These are phyloP conservation scores for Diprion similis DNA, from an alignment of 1,140 invertebrate species.

Conservation along the genomic window DNA sequence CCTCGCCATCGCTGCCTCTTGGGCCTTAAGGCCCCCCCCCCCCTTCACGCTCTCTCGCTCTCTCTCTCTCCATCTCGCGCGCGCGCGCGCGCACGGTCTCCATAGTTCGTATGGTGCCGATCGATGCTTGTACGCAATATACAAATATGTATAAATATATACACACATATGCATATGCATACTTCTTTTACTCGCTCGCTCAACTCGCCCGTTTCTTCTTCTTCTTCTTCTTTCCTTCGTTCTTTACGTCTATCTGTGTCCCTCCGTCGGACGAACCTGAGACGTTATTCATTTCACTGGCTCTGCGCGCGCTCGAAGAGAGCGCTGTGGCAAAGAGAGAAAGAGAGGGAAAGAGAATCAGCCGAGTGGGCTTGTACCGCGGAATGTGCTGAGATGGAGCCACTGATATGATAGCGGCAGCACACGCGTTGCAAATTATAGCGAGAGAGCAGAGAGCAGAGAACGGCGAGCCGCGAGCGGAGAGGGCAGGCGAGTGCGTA, in stretches of 20 bases:
- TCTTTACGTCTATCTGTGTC: not conserved
- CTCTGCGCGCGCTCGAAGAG: slow-evolving; percentile 19
- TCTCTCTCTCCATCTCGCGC: slow-evolving; percentile 10
- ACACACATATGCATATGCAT: not conserved
- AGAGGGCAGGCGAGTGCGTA: not conserved
- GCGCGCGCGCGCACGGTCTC: slow-evolving; percentile 14
- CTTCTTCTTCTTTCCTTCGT: not conserved
- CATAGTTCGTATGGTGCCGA: not conserved
- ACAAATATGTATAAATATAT: no score
- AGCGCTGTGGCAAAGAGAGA: not conserved
- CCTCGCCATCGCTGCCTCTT: slow-evolving; percentile 20
- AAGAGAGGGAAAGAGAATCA: not conserved
- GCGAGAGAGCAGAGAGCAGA: not conserved
- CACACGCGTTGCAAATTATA: slow-evolving; percentile 33
- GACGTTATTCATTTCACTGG: slow-evolving; percentile 31
- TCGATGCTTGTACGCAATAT: slow-evolving; percentile 15
- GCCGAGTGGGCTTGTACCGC: not conserved
- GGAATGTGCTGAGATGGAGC: slow-evolving; percentile 27
- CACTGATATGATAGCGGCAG: slow-evolving; percentile 30
- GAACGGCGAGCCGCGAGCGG: no score
- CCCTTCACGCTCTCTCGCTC: not conserved
- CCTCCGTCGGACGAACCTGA: slow-evolving; percentile 23
- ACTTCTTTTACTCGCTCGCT: slow-evolving; percentile 9
- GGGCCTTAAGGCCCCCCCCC: not conserved
- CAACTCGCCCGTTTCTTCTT: not conserved